A percentile compares a stretch with the other conserved stretches of the same genome.
These are phyloP conservation scores for Tipula lateralis DNA, from an alignment of 2,888 invertebrate genomes.

Conservation along the genomic window DNA sequence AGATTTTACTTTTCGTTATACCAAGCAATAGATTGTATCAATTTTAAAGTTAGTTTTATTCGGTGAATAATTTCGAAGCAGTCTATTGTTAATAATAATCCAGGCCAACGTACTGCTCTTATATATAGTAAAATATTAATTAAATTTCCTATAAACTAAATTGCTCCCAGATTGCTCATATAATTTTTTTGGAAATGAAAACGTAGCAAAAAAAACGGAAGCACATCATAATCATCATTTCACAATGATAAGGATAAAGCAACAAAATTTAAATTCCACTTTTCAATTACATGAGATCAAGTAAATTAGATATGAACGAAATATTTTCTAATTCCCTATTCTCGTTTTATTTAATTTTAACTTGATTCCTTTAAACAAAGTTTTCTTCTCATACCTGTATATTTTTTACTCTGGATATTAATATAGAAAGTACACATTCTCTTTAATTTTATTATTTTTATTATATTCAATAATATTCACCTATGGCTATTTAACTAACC, in stretches of 20 bases:
- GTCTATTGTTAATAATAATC: neutral
- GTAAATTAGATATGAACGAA: neutral
- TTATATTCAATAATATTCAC: constrained; percentile 11
- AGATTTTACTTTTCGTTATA: too few relatives aligned
- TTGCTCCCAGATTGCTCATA: neutral
- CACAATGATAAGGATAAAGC: neutral
- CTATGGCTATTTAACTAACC: constrained; percentile 19
- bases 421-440: neutral
- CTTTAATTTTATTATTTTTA: neutral
- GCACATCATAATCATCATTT: neutral
- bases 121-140: neutral
- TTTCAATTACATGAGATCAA: constrained; percentile 15
- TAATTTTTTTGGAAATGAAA: neutral
- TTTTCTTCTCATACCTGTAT: neutral
- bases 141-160: neutral
- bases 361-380: neutral
- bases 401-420: neutral
- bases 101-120: neutral
- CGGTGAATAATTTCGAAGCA: neutral
- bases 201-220: neutral
- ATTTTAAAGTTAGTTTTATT: neutral
- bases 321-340: constrained; percentile 11
- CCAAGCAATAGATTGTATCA: too few relatives aligned
- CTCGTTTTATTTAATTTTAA: constrained; percentile 5
- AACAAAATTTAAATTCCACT: neutral